These are phyloP conservation scores for Cygnus buccinator DNA, from an alignment of 2,113 vertebrate genomes.

Conservation along the genomic window DNA sequence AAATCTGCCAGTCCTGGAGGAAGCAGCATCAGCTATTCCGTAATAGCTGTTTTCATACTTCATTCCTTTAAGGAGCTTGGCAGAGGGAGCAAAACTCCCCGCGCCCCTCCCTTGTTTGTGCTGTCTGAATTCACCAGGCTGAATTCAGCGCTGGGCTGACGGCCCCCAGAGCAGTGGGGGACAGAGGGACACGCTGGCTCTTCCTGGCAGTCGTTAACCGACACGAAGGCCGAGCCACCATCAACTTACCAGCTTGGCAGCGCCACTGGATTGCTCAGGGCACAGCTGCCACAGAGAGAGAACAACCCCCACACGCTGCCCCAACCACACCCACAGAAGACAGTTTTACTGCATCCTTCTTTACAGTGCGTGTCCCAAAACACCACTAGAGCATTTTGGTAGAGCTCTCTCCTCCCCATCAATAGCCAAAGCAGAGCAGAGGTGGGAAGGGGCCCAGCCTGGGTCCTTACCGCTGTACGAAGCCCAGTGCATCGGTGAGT, in stretches of 20 bases:
- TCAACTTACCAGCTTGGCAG: neutral
- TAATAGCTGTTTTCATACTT: neutral
- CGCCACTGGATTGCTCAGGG: neutral
- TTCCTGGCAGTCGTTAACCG: neutral
- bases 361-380: neutral
- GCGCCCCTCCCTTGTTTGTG: neutral
- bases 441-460: neutral
- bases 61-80: neutral
- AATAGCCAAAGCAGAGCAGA: neutral
- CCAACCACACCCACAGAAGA: neutral
- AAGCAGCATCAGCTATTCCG: neutral
- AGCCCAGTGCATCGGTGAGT: slow-evolving; percentile 95
- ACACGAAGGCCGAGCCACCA: neutral
- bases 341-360: neutral
- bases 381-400: neutral
- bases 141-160: neutral
- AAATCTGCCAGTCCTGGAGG: neutral
- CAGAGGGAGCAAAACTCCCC: neutral
- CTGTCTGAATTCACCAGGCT: neutral
- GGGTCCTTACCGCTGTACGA: slow-evolving; percentile 88
- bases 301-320: neutral
- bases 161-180: neutral
- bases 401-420: neutral
- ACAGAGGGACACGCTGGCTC: neutral
- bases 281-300: neutral